Evolutionary conservation across 2,797 vertebrate genomes (phyloP), one percentile per base, ranked within the genome.

Genomic region (Argya squamiceps): DNA sequence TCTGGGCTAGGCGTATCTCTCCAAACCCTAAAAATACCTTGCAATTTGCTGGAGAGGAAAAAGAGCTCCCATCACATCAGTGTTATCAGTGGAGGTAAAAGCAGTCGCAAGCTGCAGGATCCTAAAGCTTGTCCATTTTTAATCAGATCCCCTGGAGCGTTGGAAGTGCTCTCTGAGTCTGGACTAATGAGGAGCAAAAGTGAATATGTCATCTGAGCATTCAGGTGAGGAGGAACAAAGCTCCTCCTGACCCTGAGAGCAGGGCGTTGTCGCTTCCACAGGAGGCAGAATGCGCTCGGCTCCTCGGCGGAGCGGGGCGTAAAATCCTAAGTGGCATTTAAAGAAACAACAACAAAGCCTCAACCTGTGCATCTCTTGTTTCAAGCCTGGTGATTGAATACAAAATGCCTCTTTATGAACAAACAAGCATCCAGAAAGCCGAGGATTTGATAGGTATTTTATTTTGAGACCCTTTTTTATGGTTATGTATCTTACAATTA

Each of bases 101-200:
- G 81, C 32, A 77, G 68, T 47, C 10, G 15, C 64, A 56, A 64
- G 84, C 82, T 80, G 73, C 19, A 19, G 53, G 18, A 10, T 85
- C 10, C 2, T 75, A 83, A 73, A 83, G 32, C 71, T 65, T 80
- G 91, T 88, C 87, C 84, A 60, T 93, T 93, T 88, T 89, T 92
- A 77, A 88, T 89, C 75, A 46, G 63, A 62, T 89, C 71, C 55
- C 88, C 63, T 0, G 2, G 81, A 76, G 81, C 2, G 2, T 4
- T 92, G 81, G 43, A 91, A 91, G 32, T 77, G 44, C 75, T 94
- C 24, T 87, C 60, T 27, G 52, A 86, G 84, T 53, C 53, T 68
- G 68, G 75, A 60, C 89, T 96, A 91, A 92, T 43, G 91, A 95
- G 89, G 82, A 95, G 52, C 89, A 85, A 85, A 88, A 91, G 56